These are phyloP conservation scores for Sthenelais limicola DNA, from an alignment of 2,888 invertebrate species.

Conservation along the genomic window DNA sequence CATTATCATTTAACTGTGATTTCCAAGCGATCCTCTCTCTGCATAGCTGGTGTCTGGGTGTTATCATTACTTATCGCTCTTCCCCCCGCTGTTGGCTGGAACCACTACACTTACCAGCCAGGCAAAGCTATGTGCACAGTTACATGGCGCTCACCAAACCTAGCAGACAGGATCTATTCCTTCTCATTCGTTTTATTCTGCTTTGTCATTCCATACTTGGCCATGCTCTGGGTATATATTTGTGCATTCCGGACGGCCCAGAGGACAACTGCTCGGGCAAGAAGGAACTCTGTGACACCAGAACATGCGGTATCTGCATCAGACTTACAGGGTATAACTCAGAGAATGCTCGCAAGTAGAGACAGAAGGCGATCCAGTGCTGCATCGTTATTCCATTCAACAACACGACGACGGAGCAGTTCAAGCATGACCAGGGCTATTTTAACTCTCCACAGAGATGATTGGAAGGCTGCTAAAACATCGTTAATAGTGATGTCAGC, in stretches of 20 bases:
- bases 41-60: conserved; percentile 73
- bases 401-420: conserved; percentile 31
- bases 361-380: conserved; percentile 35
- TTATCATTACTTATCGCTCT: conserved; percentile 71
- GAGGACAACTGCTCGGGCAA: conserved; percentile 79
- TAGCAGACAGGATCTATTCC: conserved; percentile 67
- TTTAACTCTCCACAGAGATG: conserved; percentile 82
- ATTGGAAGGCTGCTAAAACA: conserved; percentile 90
- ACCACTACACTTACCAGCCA: conserved; percentile 59
- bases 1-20: conserved; percentile 77
- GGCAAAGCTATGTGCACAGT: conserved; percentile 65
- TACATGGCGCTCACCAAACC: conserved; percentile 58
- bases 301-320: conserved; percentile 21
- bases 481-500: conserved; percentile 85
- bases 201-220: conserved; percentile 74
- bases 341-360: neutral
- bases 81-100: conserved; percentile 70
- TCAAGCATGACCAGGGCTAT: conserved; percentile 10
- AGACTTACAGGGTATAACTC: conserved; percentile 20
- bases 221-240: conserved; percentile 82
- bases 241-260: conserved; percentile 80
- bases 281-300: conserved; percentile 74
- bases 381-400: conserved; percentile 16
- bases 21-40: conserved; percentile 70
- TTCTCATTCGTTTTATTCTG: conserved; percentile 72